Evolutionary conservation across 2,888 invertebrate species (phyloP).

Genomic region (Cataglyphis altisquamis): DNA sequence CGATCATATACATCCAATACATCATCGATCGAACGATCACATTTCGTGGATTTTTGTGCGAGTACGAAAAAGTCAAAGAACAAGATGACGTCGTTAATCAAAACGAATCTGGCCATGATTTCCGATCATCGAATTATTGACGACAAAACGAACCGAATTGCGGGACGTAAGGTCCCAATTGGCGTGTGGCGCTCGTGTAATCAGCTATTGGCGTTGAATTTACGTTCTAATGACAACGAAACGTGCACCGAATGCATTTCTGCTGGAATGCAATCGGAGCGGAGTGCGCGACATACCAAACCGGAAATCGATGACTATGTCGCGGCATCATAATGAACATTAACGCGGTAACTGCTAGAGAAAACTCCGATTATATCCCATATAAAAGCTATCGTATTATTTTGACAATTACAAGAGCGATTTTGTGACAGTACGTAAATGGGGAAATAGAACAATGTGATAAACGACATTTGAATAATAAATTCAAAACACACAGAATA

Average conservation of each 20-base stretch:
- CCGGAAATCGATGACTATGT: slow-evolving; percentile 74
- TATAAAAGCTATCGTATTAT: not conserved
- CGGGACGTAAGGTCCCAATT: slow-evolving; percentile 70
- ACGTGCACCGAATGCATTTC: slow-evolving; percentile 75
- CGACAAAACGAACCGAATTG: slow-evolving; percentile 57
- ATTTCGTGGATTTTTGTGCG: slow-evolving; percentile 3
- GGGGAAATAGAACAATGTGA: not conserved
- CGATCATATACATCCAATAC: not conserved
- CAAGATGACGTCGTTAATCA: slow-evolving; percentile 46
- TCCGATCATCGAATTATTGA: slow-evolving; percentile 65
- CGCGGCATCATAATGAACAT: slow-evolving; percentile 64
- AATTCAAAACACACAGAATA: not conserved
- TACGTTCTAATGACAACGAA: slow-evolving; percentile 76
- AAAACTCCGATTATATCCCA: slow-evolving; percentile 21
- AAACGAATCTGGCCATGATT: slow-evolving; percentile 68
- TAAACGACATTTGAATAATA: not conserved
- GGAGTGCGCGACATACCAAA: slow-evolving; percentile 65
- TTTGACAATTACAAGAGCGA: not conserved
- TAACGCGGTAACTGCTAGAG: not conserved
- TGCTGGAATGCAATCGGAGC: slow-evolving; percentile 64
- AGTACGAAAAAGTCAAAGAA: slow-evolving; percentile 18
- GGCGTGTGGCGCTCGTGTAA: slow-evolving; percentile 67
- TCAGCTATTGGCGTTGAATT: slow-evolving; percentile 73
- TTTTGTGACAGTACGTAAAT: not conserved
- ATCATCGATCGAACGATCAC: not conserved